A percentile compares a stretch with the other conserved stretches of the same genome.
phyloP scores from a whole-genome alignment of 2,797 vertebrate genomes.

The Salmo trutta region DNA sequence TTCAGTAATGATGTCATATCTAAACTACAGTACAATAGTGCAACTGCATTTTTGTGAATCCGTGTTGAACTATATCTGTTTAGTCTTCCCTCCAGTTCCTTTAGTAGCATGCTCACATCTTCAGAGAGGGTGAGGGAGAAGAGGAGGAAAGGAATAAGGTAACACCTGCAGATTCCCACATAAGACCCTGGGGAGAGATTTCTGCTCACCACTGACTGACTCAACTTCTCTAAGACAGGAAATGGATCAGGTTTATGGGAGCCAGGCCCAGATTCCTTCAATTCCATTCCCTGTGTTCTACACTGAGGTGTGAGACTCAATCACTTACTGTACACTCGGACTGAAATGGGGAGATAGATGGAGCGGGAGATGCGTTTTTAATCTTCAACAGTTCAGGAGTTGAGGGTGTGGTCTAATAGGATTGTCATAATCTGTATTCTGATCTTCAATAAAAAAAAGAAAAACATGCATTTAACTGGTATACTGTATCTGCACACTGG shows the following conservation, averaged over 20 bases:
- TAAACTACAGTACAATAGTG: background rate
- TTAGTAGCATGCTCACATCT: background rate
- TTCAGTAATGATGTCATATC: background rate
- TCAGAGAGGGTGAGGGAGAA: background rate
- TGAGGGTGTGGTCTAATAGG: background rate
- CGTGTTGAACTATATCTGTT: background rate
- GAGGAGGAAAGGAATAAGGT: constrained; percentile 17
- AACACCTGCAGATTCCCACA: constrained; percentile 56
- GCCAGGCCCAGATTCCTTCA: constrained; percentile 48
- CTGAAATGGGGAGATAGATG: background rate
- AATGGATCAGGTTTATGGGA: constrained; percentile 52
- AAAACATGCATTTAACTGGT: too few relatives aligned
- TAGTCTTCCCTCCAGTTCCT: background rate
- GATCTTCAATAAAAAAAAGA: background rate
- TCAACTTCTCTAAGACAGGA: constrained; percentile 43
- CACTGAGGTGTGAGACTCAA: constrained; percentile 38
- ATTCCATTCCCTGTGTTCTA: constrained; percentile 48
- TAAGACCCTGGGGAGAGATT: constrained; percentile 48
- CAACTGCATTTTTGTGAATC: background rate
- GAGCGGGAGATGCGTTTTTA: background rate
- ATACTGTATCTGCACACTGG: background rate
- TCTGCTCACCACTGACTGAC: constrained; percentile 45
- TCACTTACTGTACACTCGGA: constrained; percentile 1
- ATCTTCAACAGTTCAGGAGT: constrained; percentile 16
- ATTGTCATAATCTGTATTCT: background rate